Conservation (phyloP, 2,888 invertebrate species). For the Phaonia tiefii region DNA sequence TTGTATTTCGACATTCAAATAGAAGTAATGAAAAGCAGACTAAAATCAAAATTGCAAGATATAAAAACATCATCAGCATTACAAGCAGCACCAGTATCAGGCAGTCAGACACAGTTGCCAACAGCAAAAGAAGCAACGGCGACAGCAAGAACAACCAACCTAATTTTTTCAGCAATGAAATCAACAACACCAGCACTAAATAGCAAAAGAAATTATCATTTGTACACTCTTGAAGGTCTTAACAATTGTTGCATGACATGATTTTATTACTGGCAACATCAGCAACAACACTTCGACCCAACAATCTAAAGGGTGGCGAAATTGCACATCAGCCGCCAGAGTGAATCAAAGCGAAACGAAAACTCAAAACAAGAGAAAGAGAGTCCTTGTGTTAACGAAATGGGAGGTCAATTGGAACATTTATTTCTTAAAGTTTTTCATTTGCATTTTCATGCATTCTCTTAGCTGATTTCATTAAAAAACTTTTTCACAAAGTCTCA, state of each 20-base stretch:
- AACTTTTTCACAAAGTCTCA: slow-evolving; percentile 25
- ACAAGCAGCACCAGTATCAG: slow-evolving; percentile 39
- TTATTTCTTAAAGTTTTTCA: slow-evolving; percentile 50
- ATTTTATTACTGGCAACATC: slow-evolving; percentile 50
- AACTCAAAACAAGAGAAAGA: neutral
- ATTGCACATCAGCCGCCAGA: no score
- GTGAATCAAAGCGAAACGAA: no score
- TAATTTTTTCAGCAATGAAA: no score
- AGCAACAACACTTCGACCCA: slow-evolving; percentile 17
- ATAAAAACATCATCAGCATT: slow-evolving; percentile 59
- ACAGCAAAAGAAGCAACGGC: slow-evolving; percentile 31
- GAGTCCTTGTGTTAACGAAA: slow-evolving; percentile 46
- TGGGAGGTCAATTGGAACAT: slow-evolving; percentile 15
- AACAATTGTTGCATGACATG: slow-evolving; percentile 66
- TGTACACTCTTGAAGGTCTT: slow-evolving; percentile 50
- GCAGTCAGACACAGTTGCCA: slow-evolving; percentile 9
- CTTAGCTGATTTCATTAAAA: slow-evolving; percentile 61
- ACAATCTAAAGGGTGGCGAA: no score
- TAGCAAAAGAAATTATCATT: slow-evolving; percentile 62
- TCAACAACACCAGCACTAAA: slow-evolving; percentile 37
- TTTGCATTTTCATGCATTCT: slow-evolving; percentile 28
- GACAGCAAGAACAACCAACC: slow-evolving; percentile 10
- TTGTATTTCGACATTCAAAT: slow-evolving; percentile 40
- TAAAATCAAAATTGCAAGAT: slow-evolving; percentile 47
- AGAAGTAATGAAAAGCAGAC: slow-evolving; percentile 43